Evolutionary conservation across 2,888 invertebrate genomes (phyloP).

Genomic region (Drosophila ochracea): DNA sequence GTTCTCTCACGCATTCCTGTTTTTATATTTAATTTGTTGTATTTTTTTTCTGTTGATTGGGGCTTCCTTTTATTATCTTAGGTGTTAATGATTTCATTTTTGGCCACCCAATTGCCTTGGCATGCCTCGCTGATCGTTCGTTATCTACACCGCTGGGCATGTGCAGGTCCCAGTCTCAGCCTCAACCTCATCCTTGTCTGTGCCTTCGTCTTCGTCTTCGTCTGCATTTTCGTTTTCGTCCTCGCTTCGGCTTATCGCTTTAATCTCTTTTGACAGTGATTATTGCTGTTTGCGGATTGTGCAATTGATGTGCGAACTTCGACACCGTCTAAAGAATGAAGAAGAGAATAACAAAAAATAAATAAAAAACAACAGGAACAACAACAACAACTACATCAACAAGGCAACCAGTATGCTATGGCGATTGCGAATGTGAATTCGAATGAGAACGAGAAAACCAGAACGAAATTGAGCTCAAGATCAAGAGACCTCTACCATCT

Average conservation of each 20-base stretch:
- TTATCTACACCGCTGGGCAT: conserved; percentile 60
- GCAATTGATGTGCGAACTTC: conserved; percentile 83
- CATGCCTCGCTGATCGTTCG: conserved; percentile 57
- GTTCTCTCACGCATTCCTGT: conserved; percentile 74
- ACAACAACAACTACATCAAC: conserved; percentile 1
- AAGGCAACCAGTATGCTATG: conserved; percentile 17
- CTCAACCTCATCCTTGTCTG: neutral
- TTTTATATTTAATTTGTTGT: conserved; percentile 5
- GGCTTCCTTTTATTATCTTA: conserved; percentile 76
- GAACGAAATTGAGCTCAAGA: conserved; percentile 37
- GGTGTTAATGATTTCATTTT: conserved; percentile 85
- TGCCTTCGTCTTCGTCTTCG: conserved; percentile 2
- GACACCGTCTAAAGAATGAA: conserved; percentile 65
- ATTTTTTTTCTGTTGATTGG: conserved; percentile 46
- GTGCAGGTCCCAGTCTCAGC: conserved; percentile 39
- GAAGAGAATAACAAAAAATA: conserved; percentile 4
- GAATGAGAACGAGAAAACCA: conserved; percentile 21
- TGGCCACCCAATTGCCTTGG: conserved; percentile 83
- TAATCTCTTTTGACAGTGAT: conserved; percentile 82
- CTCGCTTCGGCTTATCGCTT: conserved; percentile 79
- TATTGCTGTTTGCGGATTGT: conserved; percentile 82
- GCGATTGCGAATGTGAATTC: conserved; percentile 5
- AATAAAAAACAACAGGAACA: neutral
- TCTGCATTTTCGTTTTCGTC: conserved; percentile 41
- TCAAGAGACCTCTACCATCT: conserved; percentile 64